Base-by-base conservation (phyloP, 2,888 invertebrate species). In the Drosophila formosana region DNA sequence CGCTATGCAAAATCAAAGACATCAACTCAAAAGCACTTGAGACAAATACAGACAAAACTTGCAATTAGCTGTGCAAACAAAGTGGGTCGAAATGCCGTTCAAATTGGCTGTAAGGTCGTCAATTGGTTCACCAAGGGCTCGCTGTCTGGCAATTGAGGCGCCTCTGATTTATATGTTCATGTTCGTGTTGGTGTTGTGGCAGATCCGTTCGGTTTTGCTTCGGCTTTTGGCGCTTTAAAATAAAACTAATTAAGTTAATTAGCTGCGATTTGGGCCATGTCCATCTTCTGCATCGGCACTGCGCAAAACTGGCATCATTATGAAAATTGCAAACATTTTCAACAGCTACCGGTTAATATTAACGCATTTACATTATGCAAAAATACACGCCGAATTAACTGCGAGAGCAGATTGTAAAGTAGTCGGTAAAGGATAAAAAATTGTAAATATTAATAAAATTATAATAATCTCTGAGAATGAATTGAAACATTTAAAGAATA, bases 201-300 rank as follows among this genome's bases (percentile, higher is more conserved):
- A 18, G 18, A 18, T 6, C 6, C 7, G n/a, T n/a, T 45, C 28
- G 39, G 28, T n/a, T n/a, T 37, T 4, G n/a, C 6, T 5, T 49
- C 13, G 50, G 23, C 50, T 41, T 57, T 60, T 61, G 70, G 28
- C 60, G 65, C 73, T 70, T 73, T 72, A 78, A 80, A 82, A 82
- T 80, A 73, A 80, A 80, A 88, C 86, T 86, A 82, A 88, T 86
- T 86, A 86, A 82, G 52, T 78, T 86, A 86, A 86, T 86, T 83
- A 86, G 82, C 86, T 80, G 64, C 71, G 78, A 88, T 88, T 88
- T 88, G 76, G 62, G 41, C 56, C 58, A 52, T 45, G 39, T 45
- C 34, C 56, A 50, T 39, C 46, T 43, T 32, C 45, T 45, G 47
- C 45, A 37, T 32, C 45, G 45, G 47, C 45, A 37, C 52, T 61